Evolutionary conservation across 2,113 vertebrate species (phyloP).

Genomic region (Megaceryle maxima): DNA sequence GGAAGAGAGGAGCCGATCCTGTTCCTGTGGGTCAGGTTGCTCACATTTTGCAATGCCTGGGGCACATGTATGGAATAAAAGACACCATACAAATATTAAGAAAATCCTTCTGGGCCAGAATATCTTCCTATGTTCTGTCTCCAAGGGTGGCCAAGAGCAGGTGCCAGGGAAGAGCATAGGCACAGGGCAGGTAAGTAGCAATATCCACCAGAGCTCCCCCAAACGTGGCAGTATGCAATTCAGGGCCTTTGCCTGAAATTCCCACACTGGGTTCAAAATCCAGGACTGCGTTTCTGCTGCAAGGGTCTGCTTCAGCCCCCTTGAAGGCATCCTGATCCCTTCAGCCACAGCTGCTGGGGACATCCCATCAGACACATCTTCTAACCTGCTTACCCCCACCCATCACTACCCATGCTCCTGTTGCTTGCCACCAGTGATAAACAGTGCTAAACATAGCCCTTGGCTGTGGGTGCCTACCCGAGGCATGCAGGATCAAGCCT

Average conservation of each 20-base stretch:
- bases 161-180: background rate
- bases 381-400: background rate
- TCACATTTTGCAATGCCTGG: background rate
- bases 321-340: background rate
- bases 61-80: background rate
- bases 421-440: background rate
- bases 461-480: background rate
- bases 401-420: background rate
- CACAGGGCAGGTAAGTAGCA: background rate
- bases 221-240: accelerated
- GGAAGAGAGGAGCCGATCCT: constrained; percentile 10
- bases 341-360: background rate
- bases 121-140: background rate
- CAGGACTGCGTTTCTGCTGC: background rate
- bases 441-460: background rate
- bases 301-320: background rate
- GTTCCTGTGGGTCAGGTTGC: background rate
- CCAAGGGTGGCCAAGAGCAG: background rate
- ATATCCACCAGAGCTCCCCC: background rate
- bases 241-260: background rate
- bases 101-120: background rate
- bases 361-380: accelerated
- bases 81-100: background rate
- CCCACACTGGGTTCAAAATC: background rate
- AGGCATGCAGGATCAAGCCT: constrained; percentile 26